Conservation (phyloP, 2,888 invertebrate genomes). For the Pherbina coryleti region DNA sequence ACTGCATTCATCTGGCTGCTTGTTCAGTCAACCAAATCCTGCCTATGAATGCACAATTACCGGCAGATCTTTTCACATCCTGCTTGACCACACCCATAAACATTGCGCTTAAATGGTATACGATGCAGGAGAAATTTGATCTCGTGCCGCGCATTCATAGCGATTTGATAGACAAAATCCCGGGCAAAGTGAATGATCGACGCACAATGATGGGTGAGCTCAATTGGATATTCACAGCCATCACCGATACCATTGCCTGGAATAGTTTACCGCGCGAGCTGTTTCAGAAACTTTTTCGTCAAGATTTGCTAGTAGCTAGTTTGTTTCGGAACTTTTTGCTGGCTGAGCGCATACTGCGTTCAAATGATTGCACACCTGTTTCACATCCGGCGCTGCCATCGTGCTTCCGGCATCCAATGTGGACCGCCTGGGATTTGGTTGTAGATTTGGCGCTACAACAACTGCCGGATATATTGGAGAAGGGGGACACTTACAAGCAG, state of each 20-base stretch:
- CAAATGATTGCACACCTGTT: constrained; percentile 97
- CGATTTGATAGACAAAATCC: constrained; percentile 95
- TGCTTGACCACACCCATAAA: constrained; percentile 99
- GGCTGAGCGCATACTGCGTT: constrained; percentile 95
- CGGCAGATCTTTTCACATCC: constrained; percentile 97
- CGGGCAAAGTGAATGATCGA: constrained; percentile 93
- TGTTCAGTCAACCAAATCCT: constrained; percentile 93
- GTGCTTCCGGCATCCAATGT: constrained; percentile 91
- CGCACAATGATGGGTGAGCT: constrained; percentile 98
- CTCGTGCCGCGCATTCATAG: constrained; percentile 85
- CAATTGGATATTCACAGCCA: constrained; percentile 99
- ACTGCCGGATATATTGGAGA: constrained; percentile 81
- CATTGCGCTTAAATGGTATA: constrained; percentile 95
- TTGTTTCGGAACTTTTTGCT: constrained; percentile 96
- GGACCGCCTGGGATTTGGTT: constrained; percentile 98
- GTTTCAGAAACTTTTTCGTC: constrained; percentile 96
- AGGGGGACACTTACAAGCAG: constrained; percentile 75
- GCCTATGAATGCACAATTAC: constrained; percentile 97
- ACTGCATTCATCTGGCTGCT: constrained; percentile 97
- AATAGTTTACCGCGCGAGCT: constrained; percentile 93
- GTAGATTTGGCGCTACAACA: constrained; percentile 94
- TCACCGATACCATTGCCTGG: constrained; percentile 99
- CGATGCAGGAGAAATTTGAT: constrained; percentile 83
- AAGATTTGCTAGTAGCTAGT: constrained; percentile 98
- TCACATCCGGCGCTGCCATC: constrained; percentile 92